Base-by-base conservation (phyloP, 2,113 vertebrate species). In the Monopterus albus region DNA sequence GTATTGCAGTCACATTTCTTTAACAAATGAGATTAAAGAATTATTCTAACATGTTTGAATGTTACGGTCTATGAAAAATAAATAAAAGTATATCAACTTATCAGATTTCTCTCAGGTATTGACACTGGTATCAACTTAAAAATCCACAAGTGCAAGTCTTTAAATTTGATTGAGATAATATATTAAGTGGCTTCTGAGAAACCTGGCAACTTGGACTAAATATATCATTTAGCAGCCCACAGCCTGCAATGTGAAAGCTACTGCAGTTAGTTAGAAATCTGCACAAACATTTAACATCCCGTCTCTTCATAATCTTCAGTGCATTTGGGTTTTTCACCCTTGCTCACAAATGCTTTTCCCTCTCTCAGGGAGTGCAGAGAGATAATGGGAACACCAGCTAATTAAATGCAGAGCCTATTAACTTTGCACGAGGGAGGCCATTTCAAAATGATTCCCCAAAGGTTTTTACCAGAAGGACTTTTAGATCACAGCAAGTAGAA, bases 351-450 rank as follows among this genome's bases (percentile, higher is more conserved):
- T 56, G 55, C 49, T 50, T 81, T 81, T 73, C 57, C 40, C 59
- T 43, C 90, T 85, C 91, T 78, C 68, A 4, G 88, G 88, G 85
- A 82, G 77, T 18, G 11, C 45, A 51, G 71, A 43, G 75, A 63
- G 78, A 89, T 92, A 93, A 93, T 93, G 88, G 89, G 84, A 80
- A 87, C 80, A 25, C 63, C 68, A 88, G 83, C 91, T 92, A 93
- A 92, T 94, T 93, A 93, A 92, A 88, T 52, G 47, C 78, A 18
- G 73, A 73, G 67, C 52, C 72, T 77, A 88, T 89, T 89, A 86
- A 77, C 86, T 81, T 75, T 55, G 88, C 90, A 90, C 89, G 82
- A 82, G 85, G 86, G 85, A 90, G 85, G 82, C 83, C 72, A 79
- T 88, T 91, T 91, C 68, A 80, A 70, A 87, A 77, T 18, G 23